Conservation (phyloP, 2,888 invertebrate species). For the Melanotus villosus region DNA sequence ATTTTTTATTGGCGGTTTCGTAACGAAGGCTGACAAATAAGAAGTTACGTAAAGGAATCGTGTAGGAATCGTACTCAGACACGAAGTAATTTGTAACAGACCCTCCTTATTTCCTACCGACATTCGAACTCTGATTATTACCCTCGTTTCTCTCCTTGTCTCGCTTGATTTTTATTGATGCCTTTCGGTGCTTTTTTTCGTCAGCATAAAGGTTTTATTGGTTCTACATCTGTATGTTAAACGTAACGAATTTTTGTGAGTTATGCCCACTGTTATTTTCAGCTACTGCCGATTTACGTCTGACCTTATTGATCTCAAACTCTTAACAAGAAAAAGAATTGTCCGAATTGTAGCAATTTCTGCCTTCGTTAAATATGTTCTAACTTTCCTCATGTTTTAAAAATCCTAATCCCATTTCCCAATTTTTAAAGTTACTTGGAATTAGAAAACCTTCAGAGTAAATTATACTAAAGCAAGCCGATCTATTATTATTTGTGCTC, state of each 20-base stretch:
- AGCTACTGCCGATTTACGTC: slow-evolving; percentile 5
- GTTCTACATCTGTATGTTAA: slow-evolving; percentile 29
- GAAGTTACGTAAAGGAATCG: slow-evolving; percentile 29
- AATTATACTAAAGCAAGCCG: no score
- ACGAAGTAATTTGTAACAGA: slow-evolving; percentile 31
- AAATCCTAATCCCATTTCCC: no score
- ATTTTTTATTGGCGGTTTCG: slow-evolving; percentile 18
- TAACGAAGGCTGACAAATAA: slow-evolving; percentile 23
- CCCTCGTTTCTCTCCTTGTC: slow-evolving; percentile 25
- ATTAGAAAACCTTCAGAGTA: no score
- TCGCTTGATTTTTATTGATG: slow-evolving; percentile 30
- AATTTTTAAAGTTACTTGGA: no score
- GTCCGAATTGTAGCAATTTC: not conserved
- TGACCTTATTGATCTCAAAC: slow-evolving; percentile 7
- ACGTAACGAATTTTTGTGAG: slow-evolving; percentile 23
- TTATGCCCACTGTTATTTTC: slow-evolving; percentile 25
- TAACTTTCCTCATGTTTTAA: no score
- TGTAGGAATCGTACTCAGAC: slow-evolving; percentile 23
- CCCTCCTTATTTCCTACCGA: slow-evolving; percentile 27
- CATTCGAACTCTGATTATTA: slow-evolving; percentile 29
- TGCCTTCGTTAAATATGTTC: no score
- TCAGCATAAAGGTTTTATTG: slow-evolving; percentile 20
- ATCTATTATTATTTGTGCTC: no score
- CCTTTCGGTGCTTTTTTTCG: slow-evolving; percentile 26
- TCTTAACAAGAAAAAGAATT: not conserved